A percentile compares a stretch with the other conserved stretches of the same genome.
phyloP scores from a whole-genome alignment of 2,888 invertebrate genomes.

The Cheilosia vernalis region DNA sequence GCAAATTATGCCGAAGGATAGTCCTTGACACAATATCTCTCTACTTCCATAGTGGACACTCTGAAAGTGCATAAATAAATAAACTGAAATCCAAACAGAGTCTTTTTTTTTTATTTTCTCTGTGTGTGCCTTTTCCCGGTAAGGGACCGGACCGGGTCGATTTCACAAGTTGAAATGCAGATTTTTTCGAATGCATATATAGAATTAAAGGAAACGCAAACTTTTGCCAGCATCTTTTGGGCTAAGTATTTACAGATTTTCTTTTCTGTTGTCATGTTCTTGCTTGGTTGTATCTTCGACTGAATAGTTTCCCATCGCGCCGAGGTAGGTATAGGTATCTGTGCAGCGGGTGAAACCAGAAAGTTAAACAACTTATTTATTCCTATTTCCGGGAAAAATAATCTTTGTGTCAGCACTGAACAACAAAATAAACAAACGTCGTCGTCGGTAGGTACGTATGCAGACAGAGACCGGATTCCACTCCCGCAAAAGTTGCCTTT shows the following conservation, averaged over 20 bases:
- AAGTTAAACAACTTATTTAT: slow-evolving; percentile 72
- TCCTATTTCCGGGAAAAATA: slow-evolving; percentile 43
- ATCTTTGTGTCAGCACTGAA: slow-evolving; percentile 51
- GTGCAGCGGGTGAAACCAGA: slow-evolving; percentile 7
- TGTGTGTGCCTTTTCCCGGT: slow-evolving; percentile 27
- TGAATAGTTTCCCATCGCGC: slow-evolving; percentile 20
- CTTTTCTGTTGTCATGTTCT: background rate
- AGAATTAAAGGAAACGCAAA: slow-evolving; percentile 60
- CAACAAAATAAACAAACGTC: slow-evolving; percentile 39
- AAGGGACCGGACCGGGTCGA: slow-evolving; percentile 26
- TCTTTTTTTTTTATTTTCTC: background rate
- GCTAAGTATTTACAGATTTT: slow-evolving; percentile 48
- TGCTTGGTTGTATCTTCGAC: slow-evolving; percentile 8
- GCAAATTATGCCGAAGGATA: slow-evolving; percentile 69
- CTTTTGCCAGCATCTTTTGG: slow-evolving; percentile 49
- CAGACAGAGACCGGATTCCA: background rate
- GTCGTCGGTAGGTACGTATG: too few species aligned
- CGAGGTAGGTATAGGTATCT: slow-evolving; percentile 38
- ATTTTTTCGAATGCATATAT: slow-evolving; percentile 55
- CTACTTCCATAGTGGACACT: slow-evolving; percentile 65
- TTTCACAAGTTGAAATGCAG: slow-evolving; percentile 44
- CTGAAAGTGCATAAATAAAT: slow-evolving; percentile 74
- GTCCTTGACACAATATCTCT: slow-evolving; percentile 72
- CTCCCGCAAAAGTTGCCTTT: slow-evolving; percentile 35
- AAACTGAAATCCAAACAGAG: slow-evolving; percentile 59